Percentiles rank a stretch among this genome's conserved stretches.
Conservation (phyloP, 2,113 vertebrate species). For the Apteryx mantelli region DNA sequence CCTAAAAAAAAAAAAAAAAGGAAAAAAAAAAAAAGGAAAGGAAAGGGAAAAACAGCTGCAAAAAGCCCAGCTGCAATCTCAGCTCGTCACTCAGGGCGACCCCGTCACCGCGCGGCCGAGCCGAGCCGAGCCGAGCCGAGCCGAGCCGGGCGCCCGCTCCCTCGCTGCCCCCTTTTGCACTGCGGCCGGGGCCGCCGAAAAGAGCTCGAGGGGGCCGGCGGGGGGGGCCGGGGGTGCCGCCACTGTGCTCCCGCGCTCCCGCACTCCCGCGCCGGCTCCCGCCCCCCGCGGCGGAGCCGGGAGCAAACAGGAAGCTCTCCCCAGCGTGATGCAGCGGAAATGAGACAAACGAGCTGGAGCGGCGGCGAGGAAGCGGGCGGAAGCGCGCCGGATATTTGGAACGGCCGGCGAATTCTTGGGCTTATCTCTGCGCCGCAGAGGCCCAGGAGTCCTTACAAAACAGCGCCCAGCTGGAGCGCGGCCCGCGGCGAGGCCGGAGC, state of each 20-base stretch:
- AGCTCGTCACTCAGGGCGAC: background rate
- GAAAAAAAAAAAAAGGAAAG: background rate
- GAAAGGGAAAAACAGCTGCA: background rate
- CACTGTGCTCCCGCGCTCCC: no score
- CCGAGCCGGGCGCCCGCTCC: background rate
- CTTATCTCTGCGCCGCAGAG: slow-evolving; percentile 77
- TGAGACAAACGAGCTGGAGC: slow-evolving; percentile 71
- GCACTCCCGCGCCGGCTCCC: background rate
- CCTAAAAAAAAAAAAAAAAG: background rate
- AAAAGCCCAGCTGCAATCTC: slow-evolving; percentile 29
- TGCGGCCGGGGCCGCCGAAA: no score
- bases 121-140: no score
- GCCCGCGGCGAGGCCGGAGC: background rate
- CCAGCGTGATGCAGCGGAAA: slow-evolving; percentile 67
- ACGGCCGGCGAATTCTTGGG: slow-evolving; percentile 72
- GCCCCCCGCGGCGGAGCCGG: background rate
- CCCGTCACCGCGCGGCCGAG: no score
- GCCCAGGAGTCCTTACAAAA: slow-evolving; percentile 71
- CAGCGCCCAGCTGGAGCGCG: slow-evolving; percentile 74
- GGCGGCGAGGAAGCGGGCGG: slow-evolving; percentile 72
- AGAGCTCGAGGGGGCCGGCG: no score
- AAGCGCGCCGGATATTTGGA: slow-evolving; percentile 78
- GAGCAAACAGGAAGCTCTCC: slow-evolving; percentile 69
- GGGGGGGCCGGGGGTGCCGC: no score
- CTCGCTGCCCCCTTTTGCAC: background rate